Evolutionary conservation across 2,888 invertebrate genomes (phyloP).

Genomic region (Drosophila phalerata): DNA sequence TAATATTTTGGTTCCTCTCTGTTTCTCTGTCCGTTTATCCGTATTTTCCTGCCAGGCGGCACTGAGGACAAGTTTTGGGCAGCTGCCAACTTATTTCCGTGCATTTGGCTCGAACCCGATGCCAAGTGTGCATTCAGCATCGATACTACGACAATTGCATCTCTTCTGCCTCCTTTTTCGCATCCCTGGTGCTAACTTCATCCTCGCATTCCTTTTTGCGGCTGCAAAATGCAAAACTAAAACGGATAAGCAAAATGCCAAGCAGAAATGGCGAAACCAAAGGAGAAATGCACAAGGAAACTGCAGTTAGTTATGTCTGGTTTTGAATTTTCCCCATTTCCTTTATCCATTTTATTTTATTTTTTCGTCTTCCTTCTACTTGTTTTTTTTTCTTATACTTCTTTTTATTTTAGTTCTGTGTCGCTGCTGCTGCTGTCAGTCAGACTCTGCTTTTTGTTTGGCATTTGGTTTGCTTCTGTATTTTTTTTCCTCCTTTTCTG

Average conservation of each 20-base stretch:
- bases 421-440: constrained; percentile 42
- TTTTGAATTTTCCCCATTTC: constrained; percentile 8
- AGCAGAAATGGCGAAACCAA: constrained; percentile 32
- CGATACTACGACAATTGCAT: constrained; percentile 21
- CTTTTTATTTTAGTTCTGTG: constrained; percentile 9
- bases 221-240: constrained; percentile 41
- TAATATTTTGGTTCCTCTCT: not conserved
- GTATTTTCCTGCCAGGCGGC: not conserved
- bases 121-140: constrained; percentile 7
- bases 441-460: constrained; percentile 50
- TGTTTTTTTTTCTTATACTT: constrained; percentile 4
- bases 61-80: constrained; percentile 10
- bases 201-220: not conserved
- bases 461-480: constrained; percentile 21
- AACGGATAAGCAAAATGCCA: constrained; percentile 38
- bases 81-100: constrained; percentile 22
- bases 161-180: not conserved
- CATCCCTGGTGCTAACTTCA: not conserved
- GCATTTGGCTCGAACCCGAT: constrained; percentile 1
- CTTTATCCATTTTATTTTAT: constrained; percentile 9
- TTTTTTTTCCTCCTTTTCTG: constrained; percentile 21
- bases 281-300: constrained; percentile 46
- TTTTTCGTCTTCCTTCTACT: not conserved
- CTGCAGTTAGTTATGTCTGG: constrained; percentile 60
- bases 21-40: not conserved